Evolutionary conservation across 2,888 invertebrate species (phyloP).

Genomic region (Yponomeuta evonymella): DNA sequence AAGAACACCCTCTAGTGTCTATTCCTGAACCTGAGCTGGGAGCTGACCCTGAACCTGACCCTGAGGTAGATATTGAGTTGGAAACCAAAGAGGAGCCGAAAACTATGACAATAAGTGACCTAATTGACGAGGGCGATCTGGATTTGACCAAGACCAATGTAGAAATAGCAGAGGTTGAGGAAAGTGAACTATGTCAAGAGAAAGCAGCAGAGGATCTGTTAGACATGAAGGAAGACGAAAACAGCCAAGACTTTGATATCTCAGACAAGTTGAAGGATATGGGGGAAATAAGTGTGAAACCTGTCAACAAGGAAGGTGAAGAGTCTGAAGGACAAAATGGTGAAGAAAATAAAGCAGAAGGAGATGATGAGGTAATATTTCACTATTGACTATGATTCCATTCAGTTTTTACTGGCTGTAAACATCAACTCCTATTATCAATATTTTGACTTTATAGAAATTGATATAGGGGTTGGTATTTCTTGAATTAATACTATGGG

Average conservation of each 20-base stretch:
- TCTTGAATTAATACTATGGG: no score
- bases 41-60: conserved; percentile 16
- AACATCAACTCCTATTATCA: no score
- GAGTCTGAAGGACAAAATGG: conserved; percentile 37
- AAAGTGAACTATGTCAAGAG: conserved; percentile 61
- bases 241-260: conserved; percentile 74
- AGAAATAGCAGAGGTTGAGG: conserved; percentile 66
- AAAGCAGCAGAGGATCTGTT: conserved; percentile 59
- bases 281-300: conserved; percentile 73
- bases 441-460: no score
- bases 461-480: no score
- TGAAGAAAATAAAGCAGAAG: conserved; percentile 52
- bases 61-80: conserved; percentile 1
- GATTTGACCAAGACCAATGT: conserved; percentile 63
- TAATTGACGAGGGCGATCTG: conserved; percentile 65
- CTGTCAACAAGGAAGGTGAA: conserved; percentile 49
- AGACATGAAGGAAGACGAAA: conserved; percentile 60
- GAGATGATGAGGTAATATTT: conserved; percentile 61
- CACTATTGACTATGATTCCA: neutral
- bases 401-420: no score
- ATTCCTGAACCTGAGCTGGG: conserved; percentile 18
- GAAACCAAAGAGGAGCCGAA: conserved; percentile 41
- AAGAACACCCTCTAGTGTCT: conserved; percentile 16
- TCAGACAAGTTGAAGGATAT: conserved; percentile 79
- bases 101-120: conserved; percentile 69